Evolutionary conservation across 92 coral and sea anemone species (phyloP), one percentile per base, ranked within the genome.

Genomic region (Porites divaricata): DNA sequence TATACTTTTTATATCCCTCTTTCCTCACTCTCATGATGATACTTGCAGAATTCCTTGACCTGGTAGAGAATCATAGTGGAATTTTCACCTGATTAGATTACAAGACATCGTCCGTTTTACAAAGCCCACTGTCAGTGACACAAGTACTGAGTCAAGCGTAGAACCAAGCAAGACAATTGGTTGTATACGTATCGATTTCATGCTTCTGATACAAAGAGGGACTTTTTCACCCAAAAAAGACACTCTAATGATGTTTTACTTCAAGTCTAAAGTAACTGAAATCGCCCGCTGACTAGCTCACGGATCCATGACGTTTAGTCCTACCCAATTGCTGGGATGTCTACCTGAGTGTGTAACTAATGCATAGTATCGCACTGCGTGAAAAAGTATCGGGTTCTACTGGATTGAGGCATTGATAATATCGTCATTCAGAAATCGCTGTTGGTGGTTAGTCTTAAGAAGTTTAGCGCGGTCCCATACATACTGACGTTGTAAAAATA

Each of bases 41-140:
- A 13, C 12, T 58, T 70, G 26, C 68, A 80, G 85, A 80, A 26
- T 80, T 80, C 58, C 76, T 80, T 10, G 85, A 68, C 45, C 52
- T 80, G 20, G 76, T 80, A 51, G 85, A 80, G 52, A 53, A 72
- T 16, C 84, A 80, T 20, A 41, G 75, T 10, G 84, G 84, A 54
- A 45, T 68, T 24, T 80, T 80, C 22, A 24, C 75, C 1, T 67
- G 20, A 54, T 8, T 28, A 63, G 4, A 21, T 22, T 75, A 24
- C 7, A 23, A 6, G 64, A 52, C 6, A 53, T 54, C 62, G n/a
- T 14, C 14, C 15, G 15, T 17, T 10, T 67, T 67, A 23, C 35
- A 67, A 14, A 25, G 26, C 7, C 11, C 25, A 26, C 24, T 5
- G 9, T n/a, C n/a, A n/a, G n/a, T n/a, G n/a, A 23, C 19, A 24